Conservation (phyloP, 2,797 vertebrate genomes). For the Chiloscyllium punctatum region DNA sequence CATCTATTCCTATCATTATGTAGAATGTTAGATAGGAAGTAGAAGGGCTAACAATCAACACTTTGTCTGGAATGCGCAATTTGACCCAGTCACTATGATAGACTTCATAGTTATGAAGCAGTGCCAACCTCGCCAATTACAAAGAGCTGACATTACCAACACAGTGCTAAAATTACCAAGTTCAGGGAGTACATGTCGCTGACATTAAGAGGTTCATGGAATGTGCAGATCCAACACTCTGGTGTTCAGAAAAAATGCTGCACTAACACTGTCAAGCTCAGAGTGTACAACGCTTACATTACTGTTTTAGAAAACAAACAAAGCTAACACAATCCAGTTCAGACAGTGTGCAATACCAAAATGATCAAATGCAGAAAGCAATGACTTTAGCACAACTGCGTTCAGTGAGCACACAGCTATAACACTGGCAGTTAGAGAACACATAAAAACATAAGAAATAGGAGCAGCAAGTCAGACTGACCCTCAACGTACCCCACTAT, state of each 20-base stretch:
- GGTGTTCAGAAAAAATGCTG: background rate
- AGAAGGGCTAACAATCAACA: background rate
- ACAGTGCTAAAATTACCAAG: background rate
- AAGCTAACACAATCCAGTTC: no score
- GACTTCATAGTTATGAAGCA: background rate
- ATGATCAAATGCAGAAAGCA: no score
- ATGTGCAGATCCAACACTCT: background rate
- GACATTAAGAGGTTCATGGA: background rate
- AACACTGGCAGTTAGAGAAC: background rate
- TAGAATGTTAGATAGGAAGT: background rate
- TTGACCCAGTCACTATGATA: background rate
- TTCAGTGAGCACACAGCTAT: no score
- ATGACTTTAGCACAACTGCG: no score
- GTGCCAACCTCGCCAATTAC: background rate
- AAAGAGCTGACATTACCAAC: background rate
- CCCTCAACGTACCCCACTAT: no score
- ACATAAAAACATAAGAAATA: background rate
- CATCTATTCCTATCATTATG: background rate
- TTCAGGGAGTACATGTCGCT: background rate
- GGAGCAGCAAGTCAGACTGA: no score
- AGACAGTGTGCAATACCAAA: no score
- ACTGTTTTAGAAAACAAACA: no score
- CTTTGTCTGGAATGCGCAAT: background rate
- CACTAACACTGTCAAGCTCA: no score
- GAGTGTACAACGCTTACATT: no score